phyloP scores from a whole-genome alignment of 2,888 invertebrate species.

The Luffia ferchaultella region DNA sequence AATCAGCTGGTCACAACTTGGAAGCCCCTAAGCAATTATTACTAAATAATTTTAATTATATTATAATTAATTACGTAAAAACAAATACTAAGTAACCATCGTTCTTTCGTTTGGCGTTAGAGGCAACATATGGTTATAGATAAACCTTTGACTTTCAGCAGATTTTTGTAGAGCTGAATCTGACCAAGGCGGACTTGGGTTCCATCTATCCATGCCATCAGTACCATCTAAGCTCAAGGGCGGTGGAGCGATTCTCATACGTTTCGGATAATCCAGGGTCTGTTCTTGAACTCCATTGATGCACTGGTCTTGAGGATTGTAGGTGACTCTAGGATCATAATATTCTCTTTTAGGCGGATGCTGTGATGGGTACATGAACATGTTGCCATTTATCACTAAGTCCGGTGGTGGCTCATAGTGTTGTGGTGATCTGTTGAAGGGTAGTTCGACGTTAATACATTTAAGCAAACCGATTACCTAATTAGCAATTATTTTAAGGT shows the following conservation, averaged over 20 bases:
- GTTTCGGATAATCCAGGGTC: slow-evolving; percentile 41
- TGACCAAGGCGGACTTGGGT: slow-evolving; percentile 87
- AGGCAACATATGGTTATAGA: slow-evolving; percentile 80
- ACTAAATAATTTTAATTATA: slow-evolving; percentile 1
- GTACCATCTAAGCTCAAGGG: slow-evolving; percentile 53
- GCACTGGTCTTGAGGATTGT: slow-evolving; percentile 19
- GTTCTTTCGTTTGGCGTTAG: slow-evolving; percentile 76
- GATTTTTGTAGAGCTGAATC: slow-evolving; percentile 83
- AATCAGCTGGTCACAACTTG: too few relatives aligned
- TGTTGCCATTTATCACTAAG: slow-evolving; percentile 44
- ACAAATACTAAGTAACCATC: slow-evolving; percentile 40
- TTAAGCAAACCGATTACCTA: too few relatives aligned
- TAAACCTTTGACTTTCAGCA: slow-evolving; percentile 80
- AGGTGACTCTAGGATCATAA: slow-evolving; percentile 39
- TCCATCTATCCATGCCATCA: slow-evolving; percentile 85
- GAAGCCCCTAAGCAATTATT: too few relatives aligned
- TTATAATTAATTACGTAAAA: background rate
- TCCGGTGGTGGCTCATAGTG: slow-evolving; percentile 50
- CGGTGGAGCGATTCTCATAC: slow-evolving; percentile 40
- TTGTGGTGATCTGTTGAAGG: slow-evolving; percentile 41
- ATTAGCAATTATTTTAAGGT: too few relatives aligned
- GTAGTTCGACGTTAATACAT: too few relatives aligned
- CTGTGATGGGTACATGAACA: slow-evolving; percentile 48
- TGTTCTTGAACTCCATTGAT: background rate
- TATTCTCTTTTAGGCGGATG: slow-evolving; percentile 44